A percentile compares a stretch with the other conserved stretches of the same genome.
These are phyloP conservation scores for Stomorhina lunata DNA, from an alignment of 2,888 invertebrate species.

Conservation along the genomic window DNA sequence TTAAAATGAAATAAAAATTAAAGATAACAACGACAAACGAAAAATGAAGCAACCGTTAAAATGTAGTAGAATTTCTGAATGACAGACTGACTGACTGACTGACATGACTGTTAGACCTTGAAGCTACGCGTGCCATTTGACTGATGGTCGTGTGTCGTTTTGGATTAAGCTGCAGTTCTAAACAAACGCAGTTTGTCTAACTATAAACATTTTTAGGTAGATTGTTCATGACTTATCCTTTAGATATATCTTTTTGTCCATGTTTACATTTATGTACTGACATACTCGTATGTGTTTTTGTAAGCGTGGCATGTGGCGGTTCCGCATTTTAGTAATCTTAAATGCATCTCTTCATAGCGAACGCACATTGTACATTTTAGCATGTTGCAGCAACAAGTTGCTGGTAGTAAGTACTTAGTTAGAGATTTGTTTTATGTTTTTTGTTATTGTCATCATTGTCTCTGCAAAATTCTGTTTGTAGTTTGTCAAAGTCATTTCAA, in stretches of 20 bases:
- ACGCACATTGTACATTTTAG: slow-evolving; percentile 40
- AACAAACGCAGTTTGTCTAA: slow-evolving; percentile 18
- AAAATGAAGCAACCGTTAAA: neutral
- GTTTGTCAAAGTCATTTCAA: slow-evolving; percentile 57
- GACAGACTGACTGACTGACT: neutral
- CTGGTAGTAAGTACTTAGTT: too few species aligned
- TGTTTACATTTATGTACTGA: neutral
- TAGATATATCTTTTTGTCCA: neutral
- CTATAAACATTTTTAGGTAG: neutral
- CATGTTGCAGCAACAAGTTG: slow-evolving; percentile 4
- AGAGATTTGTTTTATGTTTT: neutral
- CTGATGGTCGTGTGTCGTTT: slow-evolving; percentile 66
- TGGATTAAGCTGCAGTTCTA: slow-evolving; percentile 31
- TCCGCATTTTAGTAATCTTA: slow-evolving; percentile 64
- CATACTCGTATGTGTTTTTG: slow-evolving; percentile 5
- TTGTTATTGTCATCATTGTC: neutral
- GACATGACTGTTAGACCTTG: too few species aligned
- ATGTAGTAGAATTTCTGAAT: neutral
- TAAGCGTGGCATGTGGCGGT: slow-evolving; percentile 66
- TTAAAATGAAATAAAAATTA: slow-evolving; percentile 48
- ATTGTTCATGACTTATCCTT: neutral
- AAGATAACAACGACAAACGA: slow-evolving; percentile 7
- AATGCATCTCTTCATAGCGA: slow-evolving; percentile 51
- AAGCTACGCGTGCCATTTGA: slow-evolving; percentile 67
- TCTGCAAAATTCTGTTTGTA: slow-evolving; percentile 10